Evolutionary conservation across 2,888 invertebrate species (phyloP), one percentile per base, ranked within the genome.

Genomic region (Drosophila bunnanda): DNA sequence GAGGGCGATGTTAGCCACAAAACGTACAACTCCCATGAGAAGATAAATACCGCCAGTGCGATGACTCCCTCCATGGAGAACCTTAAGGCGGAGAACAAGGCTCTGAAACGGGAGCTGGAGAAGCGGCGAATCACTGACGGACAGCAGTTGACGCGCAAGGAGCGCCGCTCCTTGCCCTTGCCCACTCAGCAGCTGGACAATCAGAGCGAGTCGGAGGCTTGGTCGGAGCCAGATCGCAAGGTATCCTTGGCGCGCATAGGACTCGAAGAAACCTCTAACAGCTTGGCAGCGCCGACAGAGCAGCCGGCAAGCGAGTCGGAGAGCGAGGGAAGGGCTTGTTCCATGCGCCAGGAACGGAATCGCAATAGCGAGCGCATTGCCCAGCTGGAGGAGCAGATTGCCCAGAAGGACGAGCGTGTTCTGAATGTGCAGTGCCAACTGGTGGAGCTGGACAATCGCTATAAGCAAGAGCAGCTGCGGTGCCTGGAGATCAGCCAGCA

Each of bases 181-280:
- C 78, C 79, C n/a, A 58, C 77, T 2, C 76, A 81, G 17, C 75
- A 81, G 25, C 55, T 82, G 17, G 90, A 89, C 62, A 90, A 90
- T 70, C 90, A 92, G 54, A 92, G 95, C 2, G 97, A 97, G 89
- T 96, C 97, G 0, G 97, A 97, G 90, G 95, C 96, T 36, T 97
- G 97, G 95, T 97, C 97, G 0, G 97, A 97, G 89, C 97, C 97
- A 0, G 97, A 97, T 89, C 94, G 96, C 50, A 95, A 94, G 69
- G 96, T 97, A 3, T 97, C 97, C 0, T 92, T 95, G 70, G 96
- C 96, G 0, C 94, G 97, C 74, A 97, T 97, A 28, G 97, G 97
- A 0, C 88, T 95, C 4, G 93, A 93, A 58, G 94, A 94, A 55
- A 91, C 91, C 25, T 85, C 88, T 3, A 69, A 75, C 6, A 82